Percentiles rank a stretch among this genome's conserved stretches.
Evolutionary conservation across 2,888 invertebrate genomes (phyloP).

Genomic region (Dinocampus coccinellae): DNA sequence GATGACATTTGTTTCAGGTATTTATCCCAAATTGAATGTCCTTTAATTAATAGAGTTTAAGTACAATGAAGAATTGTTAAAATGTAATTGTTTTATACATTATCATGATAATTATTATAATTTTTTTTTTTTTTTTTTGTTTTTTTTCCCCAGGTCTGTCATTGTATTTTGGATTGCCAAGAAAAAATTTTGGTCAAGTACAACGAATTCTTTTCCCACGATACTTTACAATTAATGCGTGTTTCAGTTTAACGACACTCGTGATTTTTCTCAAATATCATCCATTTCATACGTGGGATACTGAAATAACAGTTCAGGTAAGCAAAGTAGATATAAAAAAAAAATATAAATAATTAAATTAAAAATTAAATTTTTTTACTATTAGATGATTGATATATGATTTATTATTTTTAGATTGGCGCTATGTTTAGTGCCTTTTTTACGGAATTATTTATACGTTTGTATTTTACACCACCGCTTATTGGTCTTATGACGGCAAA

Average conservation of each 20-base stretch:
- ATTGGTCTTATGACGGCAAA: conserved; percentile 81
- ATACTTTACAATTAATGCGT: conserved; percentile 85
- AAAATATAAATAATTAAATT: conserved; percentile 4
- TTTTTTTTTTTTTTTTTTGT: conserved; percentile 20
- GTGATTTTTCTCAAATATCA: conserved; percentile 79
- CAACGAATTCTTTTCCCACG: conserved; percentile 89
- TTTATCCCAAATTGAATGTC: too few relatives aligned
- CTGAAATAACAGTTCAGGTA: conserved; percentile 73
- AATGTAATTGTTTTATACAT: too few relatives aligned
- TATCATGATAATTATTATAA: background rate
- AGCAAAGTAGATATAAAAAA: conserved; percentile 57
- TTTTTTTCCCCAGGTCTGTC: conserved; percentile 78
- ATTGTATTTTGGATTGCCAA: conserved; percentile 86
- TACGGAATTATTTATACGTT: conserved; percentile 81
- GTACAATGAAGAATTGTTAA: too few relatives aligned
- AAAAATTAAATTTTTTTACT: background rate
- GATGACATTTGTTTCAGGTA: conserved; percentile 94
- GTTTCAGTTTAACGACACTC: conserved; percentile 80
- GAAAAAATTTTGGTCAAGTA: conserved; percentile 89
- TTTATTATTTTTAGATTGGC: conserved; percentile 73
- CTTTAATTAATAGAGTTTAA: too few relatives aligned
- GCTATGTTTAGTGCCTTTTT: conserved; percentile 78
- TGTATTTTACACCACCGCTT: conserved; percentile 82
- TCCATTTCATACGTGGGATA: conserved; percentile 69
- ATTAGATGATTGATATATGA: conserved; percentile 20